These are phyloP conservation scores for Lycaon pictus DNA, from an alignment of 2,113 vertebrate species.

Conservation along the genomic window DNA sequence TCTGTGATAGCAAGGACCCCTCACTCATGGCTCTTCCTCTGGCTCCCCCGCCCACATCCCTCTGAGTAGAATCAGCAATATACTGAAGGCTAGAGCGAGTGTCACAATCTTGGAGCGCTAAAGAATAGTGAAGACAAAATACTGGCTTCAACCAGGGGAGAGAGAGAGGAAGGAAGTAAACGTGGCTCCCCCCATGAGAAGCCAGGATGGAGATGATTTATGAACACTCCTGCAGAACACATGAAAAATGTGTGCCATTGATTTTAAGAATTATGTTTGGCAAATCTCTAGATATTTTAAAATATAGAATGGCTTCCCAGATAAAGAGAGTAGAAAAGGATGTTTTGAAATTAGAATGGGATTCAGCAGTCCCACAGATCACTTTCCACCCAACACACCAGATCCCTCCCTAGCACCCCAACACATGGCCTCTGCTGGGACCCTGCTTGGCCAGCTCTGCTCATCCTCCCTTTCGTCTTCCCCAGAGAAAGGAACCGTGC, in stretches of 20 bases:
- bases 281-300: constrained; percentile 57
- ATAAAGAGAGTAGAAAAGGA: neutral
- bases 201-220: neutral
- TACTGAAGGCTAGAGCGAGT: rapidly evolving
- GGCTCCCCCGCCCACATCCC: rapidly evolving
- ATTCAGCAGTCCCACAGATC: neutral
- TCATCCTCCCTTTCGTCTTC: rapidly evolving
- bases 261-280: constrained; percentile 52
- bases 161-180: neutral
- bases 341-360: neutral
- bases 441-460: neutral
- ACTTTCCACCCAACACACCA: neutral
- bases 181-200: neutral
- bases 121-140: neutral
- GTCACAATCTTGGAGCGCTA: neutral
- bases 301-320: constrained; percentile 47
- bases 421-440: rapidly evolving
- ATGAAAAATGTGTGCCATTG: neutral
- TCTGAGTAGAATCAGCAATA: neutral
- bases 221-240: neutral
- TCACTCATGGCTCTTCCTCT: neutral
- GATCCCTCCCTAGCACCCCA: neutral
- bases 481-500: neutral
- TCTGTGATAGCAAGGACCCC: neutral
- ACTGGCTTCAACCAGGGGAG: neutral